phyloP scores from a whole-genome alignment of 1,140 invertebrate genomes.

The Eumaeus atala region DNA sequence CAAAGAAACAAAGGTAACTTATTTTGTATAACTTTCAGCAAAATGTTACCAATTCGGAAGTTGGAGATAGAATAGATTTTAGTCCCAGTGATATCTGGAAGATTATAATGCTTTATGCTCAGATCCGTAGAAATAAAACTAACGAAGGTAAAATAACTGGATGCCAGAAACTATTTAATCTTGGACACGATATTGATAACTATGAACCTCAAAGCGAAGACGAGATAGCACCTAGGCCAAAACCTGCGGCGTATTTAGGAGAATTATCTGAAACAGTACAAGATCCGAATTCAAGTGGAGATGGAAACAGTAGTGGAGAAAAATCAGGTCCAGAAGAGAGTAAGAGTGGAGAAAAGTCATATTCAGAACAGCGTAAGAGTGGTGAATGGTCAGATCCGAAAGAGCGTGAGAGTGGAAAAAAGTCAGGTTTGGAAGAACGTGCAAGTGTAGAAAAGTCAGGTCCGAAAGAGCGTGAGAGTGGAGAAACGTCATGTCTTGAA shows the following conservation, averaged over 20 bases:
- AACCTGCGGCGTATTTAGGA: constrained; percentile 40
- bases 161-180: constrained; percentile 44
- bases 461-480: background rate
- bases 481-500: background rate
- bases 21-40: constrained; percentile 1
- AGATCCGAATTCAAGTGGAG: no score
- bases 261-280: no score
- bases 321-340: background rate
- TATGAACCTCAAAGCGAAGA: constrained; percentile 19
- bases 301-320: constrained; percentile 14
- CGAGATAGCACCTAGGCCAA: constrained; percentile 27
- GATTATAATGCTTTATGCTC: constrained; percentile 52
- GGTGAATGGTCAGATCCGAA: background rate
- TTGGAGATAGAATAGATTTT: constrained; percentile 32
- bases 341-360: background rate
- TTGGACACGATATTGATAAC: constrained; percentile 29
- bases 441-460: constrained; percentile 1
- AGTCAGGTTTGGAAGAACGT: background rate
- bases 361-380: background rate
- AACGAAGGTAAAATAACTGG: constrained; percentile 20
- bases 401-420: background rate
- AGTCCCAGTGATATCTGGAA: constrained; percentile 43
- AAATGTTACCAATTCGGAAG: background rate
- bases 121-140: constrained; percentile 30
- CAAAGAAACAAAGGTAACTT: background rate